These are phyloP conservation scores for Fabriciana adippe DNA, from an alignment of 2,888 invertebrate genomes.

Conservation along the genomic window DNA sequence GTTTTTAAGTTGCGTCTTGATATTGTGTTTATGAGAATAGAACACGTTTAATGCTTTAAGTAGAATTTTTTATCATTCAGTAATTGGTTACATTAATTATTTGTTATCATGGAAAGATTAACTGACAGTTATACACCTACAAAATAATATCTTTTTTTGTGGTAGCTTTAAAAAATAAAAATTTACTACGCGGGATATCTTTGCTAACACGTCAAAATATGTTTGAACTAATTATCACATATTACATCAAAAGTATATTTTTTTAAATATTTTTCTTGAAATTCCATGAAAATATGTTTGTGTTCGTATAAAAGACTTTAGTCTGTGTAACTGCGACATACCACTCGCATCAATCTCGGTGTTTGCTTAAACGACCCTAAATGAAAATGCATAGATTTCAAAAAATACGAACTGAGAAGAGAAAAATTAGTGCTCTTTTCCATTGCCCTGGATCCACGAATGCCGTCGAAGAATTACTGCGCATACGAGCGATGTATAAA, in stretches of 20 bases:
- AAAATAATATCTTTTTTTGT: too few relatives aligned
- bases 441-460: slow-evolving; percentile 50
- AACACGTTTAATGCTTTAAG: slow-evolving; percentile 1
- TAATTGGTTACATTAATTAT: too few relatives aligned
- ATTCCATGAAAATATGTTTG: slow-evolving; percentile 1
- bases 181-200: too few relatives aligned
- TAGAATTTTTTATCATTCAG: neutral
- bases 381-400: slow-evolving; percentile 57
- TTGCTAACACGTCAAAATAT: too few relatives aligned
- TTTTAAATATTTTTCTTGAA: too few relatives aligned
- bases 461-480: slow-evolving; percentile 49
- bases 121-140: too few relatives aligned
- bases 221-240: too few relatives aligned
- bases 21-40: slow-evolving; percentile 8
- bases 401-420: slow-evolving; percentile 58
- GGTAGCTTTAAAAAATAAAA: too few relatives aligned
- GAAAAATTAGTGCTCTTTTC: slow-evolving; percentile 61
- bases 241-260: too few relatives aligned
- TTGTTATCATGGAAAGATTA: too few relatives aligned
- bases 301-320: slow-evolving; percentile 41
- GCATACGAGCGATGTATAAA: slow-evolving; percentile 71
- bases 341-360: slow-evolving; percentile 56
- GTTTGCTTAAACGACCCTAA: slow-evolving; percentile 59
- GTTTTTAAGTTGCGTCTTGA: slow-evolving; percentile 42
- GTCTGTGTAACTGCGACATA: slow-evolving; percentile 36